Conservation (phyloP, 2,113 vertebrate genomes). For the Aegithalos caudatus region DNA sequence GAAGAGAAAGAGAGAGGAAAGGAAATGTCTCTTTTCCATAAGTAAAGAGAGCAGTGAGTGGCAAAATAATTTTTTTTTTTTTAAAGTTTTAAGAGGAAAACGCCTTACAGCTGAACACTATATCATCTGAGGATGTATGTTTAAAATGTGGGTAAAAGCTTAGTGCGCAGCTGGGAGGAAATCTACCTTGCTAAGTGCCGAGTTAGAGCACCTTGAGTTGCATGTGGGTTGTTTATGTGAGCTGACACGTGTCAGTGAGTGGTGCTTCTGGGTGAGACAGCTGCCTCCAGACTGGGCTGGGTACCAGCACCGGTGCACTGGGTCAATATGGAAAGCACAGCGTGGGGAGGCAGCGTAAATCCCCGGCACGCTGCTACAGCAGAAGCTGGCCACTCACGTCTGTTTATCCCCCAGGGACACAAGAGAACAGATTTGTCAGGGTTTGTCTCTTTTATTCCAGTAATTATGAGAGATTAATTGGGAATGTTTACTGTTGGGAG, state of each 20-base stretch:
- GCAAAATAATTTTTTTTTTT: not conserved
- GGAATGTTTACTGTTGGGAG: not conserved
- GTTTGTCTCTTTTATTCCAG: constrained; percentile 21
- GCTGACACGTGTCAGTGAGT: not conserved
- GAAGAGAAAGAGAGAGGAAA: not conserved
- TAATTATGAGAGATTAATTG: constrained; percentile 36
- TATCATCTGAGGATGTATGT: not conserved
- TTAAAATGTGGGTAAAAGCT: not conserved
- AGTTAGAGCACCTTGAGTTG: not conserved
- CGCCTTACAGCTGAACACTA: not conserved
- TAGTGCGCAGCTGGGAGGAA: not conserved
- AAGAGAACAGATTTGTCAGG: constrained; percentile 28
- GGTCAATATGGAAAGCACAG: not conserved
- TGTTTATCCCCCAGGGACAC: constrained; percentile 18
- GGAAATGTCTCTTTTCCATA: not conserved
- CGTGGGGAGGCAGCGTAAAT: not conserved
- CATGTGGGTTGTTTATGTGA: not conserved
- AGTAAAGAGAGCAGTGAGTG: not conserved
- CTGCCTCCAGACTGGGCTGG: not conserved
- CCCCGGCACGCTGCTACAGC: not conserved
- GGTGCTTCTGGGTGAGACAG: not conserved
- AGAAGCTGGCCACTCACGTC: constrained; percentile 21
- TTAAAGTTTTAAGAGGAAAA: not conserved
- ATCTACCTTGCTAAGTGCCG: not conserved
- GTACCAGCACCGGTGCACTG: not conserved